phyloP scores from a whole-genome alignment of 2,113 vertebrate species.

The Lethenteron camtschaticum region DNA sequence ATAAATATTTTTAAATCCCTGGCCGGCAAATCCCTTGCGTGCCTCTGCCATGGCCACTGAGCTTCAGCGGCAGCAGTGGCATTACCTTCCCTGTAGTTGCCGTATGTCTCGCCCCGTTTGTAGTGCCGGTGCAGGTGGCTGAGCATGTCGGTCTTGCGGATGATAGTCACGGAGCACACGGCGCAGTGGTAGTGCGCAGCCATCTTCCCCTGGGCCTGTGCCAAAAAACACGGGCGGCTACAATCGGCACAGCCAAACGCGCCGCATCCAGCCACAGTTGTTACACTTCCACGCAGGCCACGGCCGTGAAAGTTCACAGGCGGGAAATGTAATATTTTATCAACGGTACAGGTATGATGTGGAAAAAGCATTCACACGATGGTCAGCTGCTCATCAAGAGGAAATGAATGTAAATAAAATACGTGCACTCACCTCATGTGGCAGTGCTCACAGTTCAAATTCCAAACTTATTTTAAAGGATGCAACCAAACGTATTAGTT shows the following conservation, averaged over 20 bases:
- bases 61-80: too few species aligned
- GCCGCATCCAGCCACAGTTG: not conserved
- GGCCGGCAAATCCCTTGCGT: too few species aligned
- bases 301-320: not conserved
- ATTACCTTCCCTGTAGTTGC: constrained; percentile 34
- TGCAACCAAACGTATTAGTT: too few species aligned
- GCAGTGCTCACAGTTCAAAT: too few species aligned
- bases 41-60: too few species aligned
- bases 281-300: not conserved
- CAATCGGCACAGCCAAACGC: not conserved
- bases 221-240: constrained; percentile 9
- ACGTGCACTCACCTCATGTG: too few species aligned
- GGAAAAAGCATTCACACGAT: not conserved
- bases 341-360: not conserved
- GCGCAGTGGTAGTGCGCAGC: constrained; percentile 84
- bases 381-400: not conserved
- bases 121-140: constrained; percentile 68
- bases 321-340: not conserved
- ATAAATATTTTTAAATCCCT: too few species aligned
- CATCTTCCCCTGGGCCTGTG: constrained; percentile 34
- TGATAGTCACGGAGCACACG: constrained; percentile 70
- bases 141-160: constrained; percentile 70
- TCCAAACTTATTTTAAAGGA: too few species aligned
- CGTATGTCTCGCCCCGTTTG: constrained; percentile 76
- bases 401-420: not conserved